A percentile compares a stretch with the other conserved stretches of the same genome.
phyloP scores from a whole-genome alignment of 1,140 invertebrate genomes.

The Dolichoris vasculosae region DNA sequence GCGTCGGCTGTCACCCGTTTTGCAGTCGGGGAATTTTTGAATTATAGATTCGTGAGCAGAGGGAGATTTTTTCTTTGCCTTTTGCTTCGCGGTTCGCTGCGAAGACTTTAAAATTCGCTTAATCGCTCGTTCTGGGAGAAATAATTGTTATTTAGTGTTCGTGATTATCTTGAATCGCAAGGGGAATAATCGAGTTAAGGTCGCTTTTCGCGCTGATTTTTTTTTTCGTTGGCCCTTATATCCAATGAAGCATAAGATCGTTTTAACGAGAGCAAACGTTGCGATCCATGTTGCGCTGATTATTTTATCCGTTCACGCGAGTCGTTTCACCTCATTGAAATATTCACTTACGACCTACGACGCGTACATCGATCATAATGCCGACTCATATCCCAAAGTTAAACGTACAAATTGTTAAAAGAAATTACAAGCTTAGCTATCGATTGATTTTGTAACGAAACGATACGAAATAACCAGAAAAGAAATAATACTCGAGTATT shows the following conservation, averaged over 20 bases:
- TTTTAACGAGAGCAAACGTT: neutral
- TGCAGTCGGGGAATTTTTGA: constrained; percentile 28
- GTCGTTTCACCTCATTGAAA: too few relatives aligned
- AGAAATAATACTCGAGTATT: neutral
- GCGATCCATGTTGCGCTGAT: too few relatives aligned
- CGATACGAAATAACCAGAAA: too few relatives aligned
- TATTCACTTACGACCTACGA: too few relatives aligned
- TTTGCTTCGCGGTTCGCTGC: neutral
- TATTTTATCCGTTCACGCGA: too few relatives aligned
- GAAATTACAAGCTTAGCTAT: too few relatives aligned
- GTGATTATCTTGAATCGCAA: neutral
- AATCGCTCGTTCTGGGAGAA: neutral
- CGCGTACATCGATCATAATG: too few relatives aligned
- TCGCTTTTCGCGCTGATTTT: neutral
- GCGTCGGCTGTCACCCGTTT: neutral
- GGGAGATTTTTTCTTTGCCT: neutral
- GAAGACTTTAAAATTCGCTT: neutral
- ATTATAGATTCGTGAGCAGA: constrained; percentile 12
- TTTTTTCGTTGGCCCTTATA: neutral
- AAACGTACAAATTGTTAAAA: too few relatives aligned
- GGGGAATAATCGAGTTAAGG: neutral
- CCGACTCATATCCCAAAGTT: too few relatives aligned
- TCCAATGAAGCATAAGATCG: neutral
- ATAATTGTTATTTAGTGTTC: constrained; percentile 3
- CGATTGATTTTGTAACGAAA: too few relatives aligned